A percentile compares a stretch with the other conserved stretches of the same genome.
These are phyloP conservation scores for Melopsittacus undulatus DNA, from an alignment of 2,797 vertebrate genomes.

Conservation along the genomic window DNA sequence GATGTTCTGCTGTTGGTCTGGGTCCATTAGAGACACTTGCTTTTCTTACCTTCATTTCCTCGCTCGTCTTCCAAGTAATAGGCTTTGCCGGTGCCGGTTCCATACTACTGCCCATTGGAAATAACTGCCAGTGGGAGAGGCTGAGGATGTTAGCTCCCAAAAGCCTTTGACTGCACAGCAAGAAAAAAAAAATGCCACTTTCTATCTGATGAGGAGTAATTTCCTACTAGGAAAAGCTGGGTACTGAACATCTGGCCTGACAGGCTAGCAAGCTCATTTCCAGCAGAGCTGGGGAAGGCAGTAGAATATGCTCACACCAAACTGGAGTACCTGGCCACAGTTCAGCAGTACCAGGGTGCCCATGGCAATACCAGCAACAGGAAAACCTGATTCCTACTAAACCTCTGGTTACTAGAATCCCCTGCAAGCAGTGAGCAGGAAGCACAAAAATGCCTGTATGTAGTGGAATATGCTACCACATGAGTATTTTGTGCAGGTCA, in stretches of 20 bases:
- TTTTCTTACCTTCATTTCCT: conserved; percentile 40
- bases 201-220: conserved; percentile 36
- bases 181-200: conserved; percentile 42
- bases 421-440: background rate
- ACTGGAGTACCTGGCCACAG: background rate
- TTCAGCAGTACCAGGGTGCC: conserved; percentile 30
- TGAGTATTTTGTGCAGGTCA: background rate
- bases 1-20: conserved; percentile 4
- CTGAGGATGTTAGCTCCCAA: background rate
- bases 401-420: background rate
- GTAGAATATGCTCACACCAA: background rate
- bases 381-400: background rate
- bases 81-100: background rate
- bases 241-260: conserved; percentile 56
- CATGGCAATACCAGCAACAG: background rate
- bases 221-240: conserved; percentile 31
- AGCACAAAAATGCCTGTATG: background rate
- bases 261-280: background rate
- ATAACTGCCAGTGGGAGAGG: background rate
- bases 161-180: background rate
- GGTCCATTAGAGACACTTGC: conserved; percentile 19
- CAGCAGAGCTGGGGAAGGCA: conserved; percentile 34
- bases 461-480: background rate
- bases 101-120: conserved; percentile 13
- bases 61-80: conserved; percentile 29